Conservation (phyloP, 64 coral and sea anemone genomes). For the Orbicella faveolata region DNA sequence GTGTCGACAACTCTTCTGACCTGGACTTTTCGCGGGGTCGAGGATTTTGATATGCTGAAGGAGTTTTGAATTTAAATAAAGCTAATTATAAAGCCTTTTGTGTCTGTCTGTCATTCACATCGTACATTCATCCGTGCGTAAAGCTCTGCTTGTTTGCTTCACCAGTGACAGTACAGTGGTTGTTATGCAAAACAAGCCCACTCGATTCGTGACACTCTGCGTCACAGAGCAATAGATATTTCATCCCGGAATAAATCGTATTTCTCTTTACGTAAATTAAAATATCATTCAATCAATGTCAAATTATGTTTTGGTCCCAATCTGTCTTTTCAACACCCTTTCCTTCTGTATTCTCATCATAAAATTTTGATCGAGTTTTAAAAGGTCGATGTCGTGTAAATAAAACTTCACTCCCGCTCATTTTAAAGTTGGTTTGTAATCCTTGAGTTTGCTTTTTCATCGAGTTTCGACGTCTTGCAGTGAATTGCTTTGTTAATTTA, state of each 20-base stretch:
- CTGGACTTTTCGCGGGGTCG: constrained; percentile 34
- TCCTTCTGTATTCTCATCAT: not conserved
- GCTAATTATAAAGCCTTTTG: constrained; percentile 13
- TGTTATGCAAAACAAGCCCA: constrained; percentile 16
- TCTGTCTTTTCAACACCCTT: not conserved
- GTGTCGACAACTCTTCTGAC: not conserved
- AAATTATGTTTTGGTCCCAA: not conserved
- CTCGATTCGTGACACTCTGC: not conserved
- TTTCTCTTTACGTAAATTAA: not conserved
- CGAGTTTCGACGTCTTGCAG: not conserved
- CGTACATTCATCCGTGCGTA: constrained; percentile 15
- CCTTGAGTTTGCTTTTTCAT: not conserved
- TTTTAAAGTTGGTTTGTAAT: not conserved
- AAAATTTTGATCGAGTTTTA: not conserved
- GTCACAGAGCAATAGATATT: not conserved
- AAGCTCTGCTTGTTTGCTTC: not conserved
- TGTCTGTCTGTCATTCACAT: not conserved
- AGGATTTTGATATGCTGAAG: not conserved
- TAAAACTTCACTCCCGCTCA: not conserved
- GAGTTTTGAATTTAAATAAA: constrained; percentile 28
- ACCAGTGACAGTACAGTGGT: not conserved
- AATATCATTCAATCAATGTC: not conserved
- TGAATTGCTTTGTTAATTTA: not conserved
- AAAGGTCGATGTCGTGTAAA: constrained; percentile 11
- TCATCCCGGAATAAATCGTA: not conserved